Conservation (phyloP, 1,140 invertebrate genomes). For the Campoletis sonorensis region DNA sequence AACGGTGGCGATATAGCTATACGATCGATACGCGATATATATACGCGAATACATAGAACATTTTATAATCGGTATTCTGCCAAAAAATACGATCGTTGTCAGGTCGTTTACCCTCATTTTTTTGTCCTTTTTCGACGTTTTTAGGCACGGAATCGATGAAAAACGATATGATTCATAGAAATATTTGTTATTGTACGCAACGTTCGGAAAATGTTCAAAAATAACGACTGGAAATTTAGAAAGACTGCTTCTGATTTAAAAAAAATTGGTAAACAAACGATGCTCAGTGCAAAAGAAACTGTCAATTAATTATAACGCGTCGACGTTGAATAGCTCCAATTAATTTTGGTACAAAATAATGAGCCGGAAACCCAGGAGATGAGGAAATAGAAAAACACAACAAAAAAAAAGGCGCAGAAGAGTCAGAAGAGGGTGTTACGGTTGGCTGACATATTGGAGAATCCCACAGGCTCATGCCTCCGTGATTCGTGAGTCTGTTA, state of each 20-base stretch:
- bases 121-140: no score
- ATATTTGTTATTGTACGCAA: no score
- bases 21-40: neutral
- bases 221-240: no score
- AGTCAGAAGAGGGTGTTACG: slow-evolving; percentile 49
- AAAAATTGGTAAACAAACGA: no score
- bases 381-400: neutral
- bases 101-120: slow-evolving; percentile 23
- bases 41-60: neutral
- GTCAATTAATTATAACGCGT: slow-evolving; percentile 61
- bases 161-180: no score
- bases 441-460: slow-evolving; percentile 10
- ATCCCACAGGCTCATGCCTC: slow-evolving; percentile 14
- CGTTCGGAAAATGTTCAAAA: no score
- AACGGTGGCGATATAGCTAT: no score
- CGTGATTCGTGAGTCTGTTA: slow-evolving; percentile 15
- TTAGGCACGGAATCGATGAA: no score
- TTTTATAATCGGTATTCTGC: slow-evolving; percentile 7
- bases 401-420: neutral
- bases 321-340: slow-evolving; percentile 65
- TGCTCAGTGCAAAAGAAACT: neutral
- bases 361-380: neutral
- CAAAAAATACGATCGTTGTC: slow-evolving; percentile 13
- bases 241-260: no score
- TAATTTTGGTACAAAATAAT: slow-evolving; percentile 51